Percentiles rank a stretch among this genome's conserved stretches.
Evolutionary conservation across 1,140 invertebrate genomes (phyloP).

Genomic region (Tenebrio molitor): DNA sequence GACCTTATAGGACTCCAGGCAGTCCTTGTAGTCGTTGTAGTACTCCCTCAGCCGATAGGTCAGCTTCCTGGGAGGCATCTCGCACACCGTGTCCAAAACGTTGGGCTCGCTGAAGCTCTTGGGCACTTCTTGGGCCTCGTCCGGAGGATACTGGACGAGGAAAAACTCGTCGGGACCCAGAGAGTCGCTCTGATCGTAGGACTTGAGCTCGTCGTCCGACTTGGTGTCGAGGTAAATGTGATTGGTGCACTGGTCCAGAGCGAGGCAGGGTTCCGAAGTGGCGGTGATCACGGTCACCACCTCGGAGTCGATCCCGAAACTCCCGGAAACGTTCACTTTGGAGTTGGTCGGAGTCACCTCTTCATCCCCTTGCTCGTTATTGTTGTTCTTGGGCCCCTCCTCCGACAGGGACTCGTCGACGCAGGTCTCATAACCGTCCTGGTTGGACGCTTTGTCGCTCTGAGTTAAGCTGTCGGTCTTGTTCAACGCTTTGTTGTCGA

Average conservation of each 20-base stretch:
- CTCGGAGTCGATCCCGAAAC: conserved; percentile 41
- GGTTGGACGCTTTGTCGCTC: conserved; percentile 56
- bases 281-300: conserved; percentile 32
- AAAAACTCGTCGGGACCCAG: conserved; percentile 64
- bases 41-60: conserved; percentile 60
- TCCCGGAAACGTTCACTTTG: conserved; percentile 51
- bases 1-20: conserved; percentile 60
- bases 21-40: conserved; percentile 65
- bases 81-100: conserved; percentile 51
- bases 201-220: conserved; percentile 59
- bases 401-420: conserved; percentile 63
- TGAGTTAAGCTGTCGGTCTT: conserved; percentile 56
- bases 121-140: conserved; percentile 50
- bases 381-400: conserved; percentile 53
- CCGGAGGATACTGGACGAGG: conserved; percentile 60
- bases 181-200: conserved; percentile 55
- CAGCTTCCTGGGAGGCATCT: conserved; percentile 42
- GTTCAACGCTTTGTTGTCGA: conserved; percentile 32
- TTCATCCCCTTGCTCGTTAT: conserved; percentile 40
- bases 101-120: conserved; percentile 61
- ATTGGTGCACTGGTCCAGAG: conserved; percentile 46
- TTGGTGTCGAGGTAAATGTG: conserved; percentile 59
- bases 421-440: conserved; percentile 64
- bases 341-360: conserved; percentile 61
- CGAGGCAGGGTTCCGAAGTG: conserved; percentile 54